Evolutionary conservation across 2,797 vertebrate genomes (phyloP), one percentile per base, ranked within the genome.

Genomic region (Amazona finschi): DNA sequence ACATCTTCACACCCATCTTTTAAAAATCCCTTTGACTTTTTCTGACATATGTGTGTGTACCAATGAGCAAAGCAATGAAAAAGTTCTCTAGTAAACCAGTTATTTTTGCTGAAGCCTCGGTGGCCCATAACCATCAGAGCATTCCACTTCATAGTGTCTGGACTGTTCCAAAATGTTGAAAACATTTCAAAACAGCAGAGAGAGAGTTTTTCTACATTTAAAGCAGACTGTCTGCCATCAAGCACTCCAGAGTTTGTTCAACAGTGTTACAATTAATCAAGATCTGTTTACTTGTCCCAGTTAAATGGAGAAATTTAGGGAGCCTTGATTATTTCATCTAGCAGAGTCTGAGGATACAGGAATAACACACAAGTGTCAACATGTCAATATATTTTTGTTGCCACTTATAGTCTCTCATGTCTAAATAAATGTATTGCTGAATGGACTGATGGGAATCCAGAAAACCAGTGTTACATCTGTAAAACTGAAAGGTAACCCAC

Each of bases 21-120:
- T 72, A 82, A 83, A 95, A 94, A 82, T 80, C 46, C n/a, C 53
- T 94, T 86, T 80, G 44, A 84, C 52, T 20, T 74, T 86, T 91
- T 86, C 71, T 16, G 8, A 67, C 64, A 65, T 31, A 61, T 8
- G 2, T 20, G 12, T 73, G n/a, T 65, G 38, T 28, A 78, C 3
- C 49, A 55, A 13, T 15, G 27, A 57, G 41, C 27, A 90, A 88
- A 90, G 30, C 30, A 43, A 27, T 17, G 24, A 49, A 33, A 66
- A 81, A 46, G 15, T 86, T 61, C 13, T n/a, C 24, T 41, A 74
- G 61, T 62, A 82, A 88, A 91, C 36, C 38, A 15, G 19, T 5
- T 88, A 20, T 27, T 79, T 91, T 79, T 84, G 19, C 27, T 66
- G 43, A 69, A 61, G 44, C 71, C 84, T 95, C 44, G 18, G 67